Evolutionary conservation across 2,113 vertebrate species (phyloP), one percentile per base, ranked within the genome.

Genomic region (Fulmarus glacialis): DNA sequence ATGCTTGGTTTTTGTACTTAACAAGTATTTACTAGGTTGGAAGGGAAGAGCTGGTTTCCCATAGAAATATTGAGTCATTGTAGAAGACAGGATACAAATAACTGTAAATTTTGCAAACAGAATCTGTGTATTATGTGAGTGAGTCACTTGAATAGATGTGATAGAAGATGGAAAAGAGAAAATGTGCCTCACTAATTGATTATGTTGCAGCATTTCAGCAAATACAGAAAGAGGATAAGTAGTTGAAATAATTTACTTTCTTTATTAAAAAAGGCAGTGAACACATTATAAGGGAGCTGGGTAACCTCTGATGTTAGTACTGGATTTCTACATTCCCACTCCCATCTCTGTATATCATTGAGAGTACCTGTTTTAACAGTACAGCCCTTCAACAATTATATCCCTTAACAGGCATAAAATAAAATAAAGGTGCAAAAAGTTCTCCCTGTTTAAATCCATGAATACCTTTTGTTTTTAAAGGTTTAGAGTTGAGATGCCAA

Each of bases 51-150:
- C 66, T 90, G n/a, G 45, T 83, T 97, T 96, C 53, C 84, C 45
- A 58, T 79, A 85, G 91, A 96, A 94, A 94, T 95, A 96, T 64
- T 94, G 90, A 94, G 60, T 87, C 90, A 64, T n/a, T 48, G 73
- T 47, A 86, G 94, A 94, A 83, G 75, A 66, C 50, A 63, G 66
- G 47, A 85, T 68, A 82, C 84, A 95, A 95, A 87, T 87, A 96
- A 93, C 78, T 82, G 83, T 73, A 82, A 93, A 75, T 77, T 73
- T 43, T 93, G 81, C 84, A 71, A 84, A 82, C 36, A 75, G 87
- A 96, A 82, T 85, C 16, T 64, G 71, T 59, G n/a, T 50, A 32
- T 91, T 91, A 84, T 0, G 4, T 75, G 71, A 68, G 40, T 91
- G 93, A 96, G 74, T 96, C 67, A 92, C 71, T 88, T 80, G 53